Conservation (phyloP, 2,888 invertebrate species). For the Bombylius discolor region DNA sequence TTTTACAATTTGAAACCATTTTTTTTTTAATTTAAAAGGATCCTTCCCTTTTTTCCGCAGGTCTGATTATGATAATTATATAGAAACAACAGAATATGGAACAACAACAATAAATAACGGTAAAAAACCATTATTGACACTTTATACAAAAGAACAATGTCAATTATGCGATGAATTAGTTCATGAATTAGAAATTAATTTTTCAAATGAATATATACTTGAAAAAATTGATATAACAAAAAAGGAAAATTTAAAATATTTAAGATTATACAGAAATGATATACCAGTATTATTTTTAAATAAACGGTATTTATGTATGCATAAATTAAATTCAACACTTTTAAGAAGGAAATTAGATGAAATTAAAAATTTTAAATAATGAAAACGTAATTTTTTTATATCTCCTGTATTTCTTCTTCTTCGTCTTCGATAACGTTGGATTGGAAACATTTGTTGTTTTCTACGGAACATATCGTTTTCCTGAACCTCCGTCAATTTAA, state of each 20-base stretch:
- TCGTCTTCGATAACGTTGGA: no score
- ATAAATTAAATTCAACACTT: slow-evolving; percentile 42
- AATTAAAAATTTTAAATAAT: neutral
- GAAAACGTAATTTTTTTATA: no score
- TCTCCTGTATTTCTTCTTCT: no score
- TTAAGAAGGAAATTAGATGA: slow-evolving; percentile 1
- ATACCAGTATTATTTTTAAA: slow-evolving; percentile 82
- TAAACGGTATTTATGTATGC: slow-evolving; percentile 68
- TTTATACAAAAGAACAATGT: slow-evolving; percentile 74
- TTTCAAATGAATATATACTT: slow-evolving; percentile 47
- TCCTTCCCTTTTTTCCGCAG: no score
- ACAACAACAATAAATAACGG: neutral
- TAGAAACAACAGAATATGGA: no score
- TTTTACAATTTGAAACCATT: no score
- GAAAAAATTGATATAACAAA: slow-evolving; percentile 64
- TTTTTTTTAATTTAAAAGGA: no score
- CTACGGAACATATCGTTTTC: no score
- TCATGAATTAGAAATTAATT: slow-evolving; percentile 46
- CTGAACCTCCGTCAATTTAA: no score
- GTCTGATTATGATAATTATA: no score
- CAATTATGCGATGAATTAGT: slow-evolving; percentile 69
- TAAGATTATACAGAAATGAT: slow-evolving; percentile 63
- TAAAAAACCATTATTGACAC: slow-evolving; percentile 51
- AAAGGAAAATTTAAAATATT: slow-evolving; percentile 58
- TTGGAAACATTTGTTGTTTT: no score